Conservation (phyloP, 2,888 invertebrate genomes). For the Tenthredo livida region DNA sequence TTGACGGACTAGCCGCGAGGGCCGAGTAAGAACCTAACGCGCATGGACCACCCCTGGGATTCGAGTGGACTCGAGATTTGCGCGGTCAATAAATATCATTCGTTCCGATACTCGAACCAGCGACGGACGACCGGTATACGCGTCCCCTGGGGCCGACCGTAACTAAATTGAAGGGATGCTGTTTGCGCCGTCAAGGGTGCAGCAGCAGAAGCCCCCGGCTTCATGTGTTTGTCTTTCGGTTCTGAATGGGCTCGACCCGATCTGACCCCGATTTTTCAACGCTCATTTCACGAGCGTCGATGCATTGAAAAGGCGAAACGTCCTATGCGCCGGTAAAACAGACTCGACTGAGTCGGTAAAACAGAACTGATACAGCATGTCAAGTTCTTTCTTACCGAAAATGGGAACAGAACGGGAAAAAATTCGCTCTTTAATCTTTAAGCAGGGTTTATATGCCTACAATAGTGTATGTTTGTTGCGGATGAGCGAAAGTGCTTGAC, state of each 20-base stretch:
- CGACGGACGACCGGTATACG: slow-evolving; percentile 18
- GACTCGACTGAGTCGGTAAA: neutral
- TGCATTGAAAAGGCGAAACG: neutral
- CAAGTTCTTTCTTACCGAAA: neutral
- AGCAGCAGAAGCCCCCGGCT: slow-evolving; percentile 41
- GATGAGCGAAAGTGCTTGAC: slow-evolving; percentile 17
- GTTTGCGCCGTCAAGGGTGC: slow-evolving; percentile 61
- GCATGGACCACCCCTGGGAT: slow-evolving; percentile 76
- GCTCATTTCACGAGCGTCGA: neutral
- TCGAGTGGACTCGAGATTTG: slow-evolving; percentile 73
- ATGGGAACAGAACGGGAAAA: neutral
- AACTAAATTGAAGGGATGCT: slow-evolving; percentile 68
- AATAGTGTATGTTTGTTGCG: neutral
- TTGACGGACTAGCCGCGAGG: slow-evolving; percentile 59
- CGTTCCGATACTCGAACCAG: slow-evolving; percentile 76
- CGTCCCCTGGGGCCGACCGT: slow-evolving; percentile 60
- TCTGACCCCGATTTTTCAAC: slow-evolving; percentile 23
- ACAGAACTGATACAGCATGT: too few relatives aligned
- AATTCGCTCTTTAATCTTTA: neutral
- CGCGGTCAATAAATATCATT: slow-evolving; percentile 78
- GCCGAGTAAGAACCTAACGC: slow-evolving; percentile 59
- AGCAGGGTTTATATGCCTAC: neutral
- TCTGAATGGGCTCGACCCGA: slow-evolving; percentile 26
- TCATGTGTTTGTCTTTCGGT: slow-evolving; percentile 62
- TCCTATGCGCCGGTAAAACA: neutral